These are phyloP conservation scores for Cyrtonyx montezumae DNA, from an alignment of 2,113 vertebrate genomes.

Conservation along the genomic window DNA sequence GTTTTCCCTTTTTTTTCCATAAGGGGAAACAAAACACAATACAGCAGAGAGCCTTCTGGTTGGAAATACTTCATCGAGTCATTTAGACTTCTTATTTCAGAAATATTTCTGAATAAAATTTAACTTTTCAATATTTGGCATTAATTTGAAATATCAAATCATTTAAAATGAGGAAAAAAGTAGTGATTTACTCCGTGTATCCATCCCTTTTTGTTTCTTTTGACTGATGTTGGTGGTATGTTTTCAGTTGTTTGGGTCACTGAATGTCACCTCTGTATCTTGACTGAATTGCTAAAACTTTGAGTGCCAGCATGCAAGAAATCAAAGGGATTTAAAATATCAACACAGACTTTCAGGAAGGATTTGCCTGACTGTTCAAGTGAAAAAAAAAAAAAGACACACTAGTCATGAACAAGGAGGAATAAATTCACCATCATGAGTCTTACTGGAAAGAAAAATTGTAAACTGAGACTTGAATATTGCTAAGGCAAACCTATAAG, in stretches of 20 bases:
- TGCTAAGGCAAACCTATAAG: constrained; percentile 9
- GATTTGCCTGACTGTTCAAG: constrained; percentile 30
- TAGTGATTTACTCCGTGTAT: not conserved
- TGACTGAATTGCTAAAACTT: constrained; percentile 12
- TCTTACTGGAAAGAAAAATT: constrained; percentile 42
- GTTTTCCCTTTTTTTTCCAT: not conserved
- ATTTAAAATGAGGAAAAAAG: not conserved
- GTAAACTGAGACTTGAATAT: not conserved
- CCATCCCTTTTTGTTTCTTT: not conserved
- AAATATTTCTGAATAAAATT: not conserved
- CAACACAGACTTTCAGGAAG: constrained; percentile 45
- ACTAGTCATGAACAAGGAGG: constrained; percentile 27
- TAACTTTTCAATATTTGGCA: not conserved
- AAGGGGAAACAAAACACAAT: not conserved
- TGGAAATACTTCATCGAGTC: not conserved
- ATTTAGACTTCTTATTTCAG: not conserved
- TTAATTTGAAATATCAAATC: not conserved
- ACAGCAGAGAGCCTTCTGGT: not conserved
- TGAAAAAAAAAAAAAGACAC: constrained; percentile 36
- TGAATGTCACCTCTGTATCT: constrained; percentile 14
- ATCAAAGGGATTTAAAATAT: constrained; percentile 53
- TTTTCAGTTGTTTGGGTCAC: constrained; percentile 39
- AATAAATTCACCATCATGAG: constrained; percentile 46
- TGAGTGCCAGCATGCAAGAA: constrained; percentile 36
- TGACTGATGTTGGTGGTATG: not conserved